These are phyloP conservation scores for Halocynthia aurantium DNA, from an alignment of 23 tunicate genomes.

Conservation along the genomic window DNA sequence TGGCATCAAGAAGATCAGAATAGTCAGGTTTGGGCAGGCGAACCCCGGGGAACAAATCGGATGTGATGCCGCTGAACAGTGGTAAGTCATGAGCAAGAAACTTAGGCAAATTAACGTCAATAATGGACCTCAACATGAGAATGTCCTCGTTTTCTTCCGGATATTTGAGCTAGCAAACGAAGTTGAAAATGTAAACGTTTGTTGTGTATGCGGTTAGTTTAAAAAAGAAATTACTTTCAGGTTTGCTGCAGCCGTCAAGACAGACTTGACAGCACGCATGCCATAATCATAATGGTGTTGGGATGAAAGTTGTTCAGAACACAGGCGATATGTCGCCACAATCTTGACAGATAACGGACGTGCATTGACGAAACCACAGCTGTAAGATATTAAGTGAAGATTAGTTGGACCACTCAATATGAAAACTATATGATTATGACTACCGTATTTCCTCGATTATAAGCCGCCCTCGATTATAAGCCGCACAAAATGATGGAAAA, in stretches of 20 bases:
- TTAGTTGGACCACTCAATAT: neutral
- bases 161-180: slow-evolving; percentile 53
- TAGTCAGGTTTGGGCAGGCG: slow-evolving; percentile 94
- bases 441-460: too few species aligned
- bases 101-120: slow-evolving; percentile 97
- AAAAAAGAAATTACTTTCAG: slow-evolving; percentile 47
- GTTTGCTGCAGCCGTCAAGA: slow-evolving; percentile 98
- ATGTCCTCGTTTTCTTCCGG: slow-evolving; percentile 99
- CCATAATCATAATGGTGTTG: slow-evolving; percentile 98
- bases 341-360: slow-evolving; percentile 98
- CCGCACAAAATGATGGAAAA: too few species aligned
- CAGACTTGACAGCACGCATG: slow-evolving; percentile 99
- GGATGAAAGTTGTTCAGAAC: slow-evolving; percentile 96
- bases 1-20: slow-evolving; percentile 69
- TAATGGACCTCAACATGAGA: slow-evolving; percentile 95
- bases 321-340: slow-evolving; percentile 96
- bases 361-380: slow-evolving; percentile 96
- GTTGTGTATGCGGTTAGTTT: neutral
- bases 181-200: neutral
- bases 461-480: too few species aligned
- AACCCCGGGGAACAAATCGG: slow-evolving; percentile 96
- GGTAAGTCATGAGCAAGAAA: slow-evolving; percentile 98
- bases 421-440: neutral
- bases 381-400: slow-evolving; percentile 6
- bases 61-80: slow-evolving; percentile 95